Percentiles rank a stretch among this genome's conserved stretches.
phyloP scores from a whole-genome alignment of 1,140 invertebrate genomes.

The Papilio polytes region DNA sequence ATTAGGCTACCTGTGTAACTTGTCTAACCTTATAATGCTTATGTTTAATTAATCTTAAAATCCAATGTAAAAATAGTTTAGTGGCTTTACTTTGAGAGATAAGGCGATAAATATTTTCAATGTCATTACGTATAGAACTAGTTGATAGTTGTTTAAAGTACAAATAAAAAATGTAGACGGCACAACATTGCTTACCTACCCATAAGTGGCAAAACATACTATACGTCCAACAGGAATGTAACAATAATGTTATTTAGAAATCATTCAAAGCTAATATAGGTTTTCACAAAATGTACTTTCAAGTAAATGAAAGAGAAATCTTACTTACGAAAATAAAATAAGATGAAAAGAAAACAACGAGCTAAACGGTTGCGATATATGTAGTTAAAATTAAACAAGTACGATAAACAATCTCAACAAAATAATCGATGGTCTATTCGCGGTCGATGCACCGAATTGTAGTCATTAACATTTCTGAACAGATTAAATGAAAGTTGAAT shows the following conservation, averaged over 20 bases:
- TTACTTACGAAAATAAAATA: not conserved
- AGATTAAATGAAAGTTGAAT: not conserved
- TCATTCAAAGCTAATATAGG: not conserved
- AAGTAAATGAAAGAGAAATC: not conserved
- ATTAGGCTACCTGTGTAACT: not conserved
- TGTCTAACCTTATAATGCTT: not conserved
- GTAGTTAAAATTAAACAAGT: slow-evolving; percentile 11
- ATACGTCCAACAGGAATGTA: not conserved
- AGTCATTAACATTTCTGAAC: slow-evolving; percentile 10
- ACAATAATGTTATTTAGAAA: not conserved
- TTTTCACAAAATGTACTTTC: not conserved
- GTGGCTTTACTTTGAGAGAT: slow-evolving; percentile 9
- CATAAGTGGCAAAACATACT: not conserved
- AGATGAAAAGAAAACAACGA: not conserved
- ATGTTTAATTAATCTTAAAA: not conserved
- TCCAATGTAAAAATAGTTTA: not conserved
- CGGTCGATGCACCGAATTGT: slow-evolving; percentile 9
- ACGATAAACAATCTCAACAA: slow-evolving; percentile 9
- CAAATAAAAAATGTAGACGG: not conserved
- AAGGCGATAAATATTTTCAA: slow-evolving; percentile 22
- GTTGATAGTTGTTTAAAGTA: slow-evolving; percentile 3
- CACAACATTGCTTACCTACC: not conserved
- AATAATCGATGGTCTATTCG: not conserved
- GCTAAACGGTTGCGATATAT: not conserved
- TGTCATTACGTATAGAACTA: not conserved